Conservation (phyloP, 2,888 invertebrate species). For the Chymomyza caudatula region DNA sequence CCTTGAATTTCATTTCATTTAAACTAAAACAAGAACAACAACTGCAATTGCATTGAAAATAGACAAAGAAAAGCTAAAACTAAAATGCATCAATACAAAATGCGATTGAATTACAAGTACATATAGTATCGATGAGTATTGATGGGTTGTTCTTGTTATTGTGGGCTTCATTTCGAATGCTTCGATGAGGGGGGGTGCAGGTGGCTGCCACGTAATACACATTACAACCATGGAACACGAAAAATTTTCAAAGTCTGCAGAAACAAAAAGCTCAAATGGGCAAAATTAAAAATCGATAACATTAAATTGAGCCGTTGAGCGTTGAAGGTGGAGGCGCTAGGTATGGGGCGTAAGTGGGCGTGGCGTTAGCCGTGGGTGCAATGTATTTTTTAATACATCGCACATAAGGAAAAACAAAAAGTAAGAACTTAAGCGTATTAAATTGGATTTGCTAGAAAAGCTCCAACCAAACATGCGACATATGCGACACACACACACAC, state of each 20-base stretch:
- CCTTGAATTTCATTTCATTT: constrained; percentile 62
- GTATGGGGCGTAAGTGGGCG: constrained; percentile 19
- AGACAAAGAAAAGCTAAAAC: constrained; percentile 44
- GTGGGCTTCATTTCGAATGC: constrained; percentile 2
- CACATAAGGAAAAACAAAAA: constrained; percentile 21
- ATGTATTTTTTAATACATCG: constrained; percentile 8
- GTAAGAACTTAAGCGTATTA: constrained; percentile 72
- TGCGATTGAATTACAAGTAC: constrained; percentile 67
- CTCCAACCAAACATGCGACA: constrained; percentile 69
- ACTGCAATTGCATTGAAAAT: constrained; percentile 36
- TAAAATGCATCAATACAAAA: constrained; percentile 61
- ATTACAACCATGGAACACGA: constrained; percentile 49
- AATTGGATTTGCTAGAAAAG: constrained; percentile 71
- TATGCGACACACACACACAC: constrained; percentile 42
- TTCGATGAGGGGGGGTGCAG: not conserved
- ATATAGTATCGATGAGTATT: not conserved
- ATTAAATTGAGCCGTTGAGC: constrained; percentile 51
- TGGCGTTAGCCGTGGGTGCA: constrained; percentile 14
- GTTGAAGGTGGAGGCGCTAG: not conserved
- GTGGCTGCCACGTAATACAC: constrained; percentile 44
- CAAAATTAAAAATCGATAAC: constrained; percentile 70
- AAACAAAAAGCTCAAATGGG: constrained; percentile 49
- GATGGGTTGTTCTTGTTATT: constrained; percentile 1
- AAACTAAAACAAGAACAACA: constrained; percentile 16
- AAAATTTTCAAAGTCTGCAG: constrained; percentile 61